Conservation (phyloP, 2,888 invertebrate species). For the Notodonta dromedarius region DNA sequence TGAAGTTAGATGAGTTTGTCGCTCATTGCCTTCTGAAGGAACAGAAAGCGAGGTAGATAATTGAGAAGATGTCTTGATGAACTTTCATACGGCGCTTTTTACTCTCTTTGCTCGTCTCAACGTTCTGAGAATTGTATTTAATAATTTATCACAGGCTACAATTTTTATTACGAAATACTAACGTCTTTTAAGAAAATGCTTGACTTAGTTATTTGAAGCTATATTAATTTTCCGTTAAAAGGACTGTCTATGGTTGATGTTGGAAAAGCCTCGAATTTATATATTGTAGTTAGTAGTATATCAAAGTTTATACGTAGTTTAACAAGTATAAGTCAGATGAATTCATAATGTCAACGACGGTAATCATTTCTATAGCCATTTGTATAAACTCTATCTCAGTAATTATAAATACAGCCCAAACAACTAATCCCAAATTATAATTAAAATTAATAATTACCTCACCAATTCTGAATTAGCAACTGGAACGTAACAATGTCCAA, state of each 20-base stretch:
- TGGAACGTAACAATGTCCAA: constrained; percentile 5
- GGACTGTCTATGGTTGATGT: not conserved
- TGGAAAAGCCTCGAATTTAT: too few species aligned
- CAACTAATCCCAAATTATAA: not conserved
- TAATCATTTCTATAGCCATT: too few species aligned
- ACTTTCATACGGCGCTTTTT: constrained; percentile 32
- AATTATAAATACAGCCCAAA: not conserved
- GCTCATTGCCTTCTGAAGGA: constrained; percentile 24
- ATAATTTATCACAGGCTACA: not conserved
- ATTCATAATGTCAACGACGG: too few species aligned
- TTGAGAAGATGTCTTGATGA: constrained; percentile 34
- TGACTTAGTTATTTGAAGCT: not conserved
- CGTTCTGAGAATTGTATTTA: constrained; percentile 4
- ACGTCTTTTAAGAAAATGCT: not conserved
- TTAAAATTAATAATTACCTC: constrained; percentile 4
- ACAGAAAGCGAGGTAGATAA: constrained; percentile 24
- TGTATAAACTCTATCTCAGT: not conserved
- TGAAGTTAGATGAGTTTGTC: constrained; percentile 37
- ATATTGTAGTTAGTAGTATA: too few species aligned
- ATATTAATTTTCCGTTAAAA: not conserved
- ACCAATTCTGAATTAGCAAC: not conserved
- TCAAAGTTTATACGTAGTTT: too few species aligned
- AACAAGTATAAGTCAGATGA: too few species aligned
- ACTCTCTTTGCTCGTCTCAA: constrained; percentile 23
- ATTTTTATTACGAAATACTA: not conserved